Base-by-base conservation (phyloP, 2,113 vertebrate genomes). In the Oreochromis spilurus region DNA sequence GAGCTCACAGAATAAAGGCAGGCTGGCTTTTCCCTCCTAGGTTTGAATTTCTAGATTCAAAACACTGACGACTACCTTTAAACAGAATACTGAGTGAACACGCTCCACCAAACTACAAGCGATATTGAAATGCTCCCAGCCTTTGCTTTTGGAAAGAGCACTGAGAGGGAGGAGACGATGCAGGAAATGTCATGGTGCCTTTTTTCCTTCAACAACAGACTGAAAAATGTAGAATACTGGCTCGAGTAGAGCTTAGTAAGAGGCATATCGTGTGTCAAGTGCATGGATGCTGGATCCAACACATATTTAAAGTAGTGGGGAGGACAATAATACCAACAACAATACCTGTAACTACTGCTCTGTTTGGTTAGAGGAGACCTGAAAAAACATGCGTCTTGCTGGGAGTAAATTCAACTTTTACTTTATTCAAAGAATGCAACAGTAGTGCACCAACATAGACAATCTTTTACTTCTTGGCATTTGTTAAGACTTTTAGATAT, bases 101-200 rank as follows among this genome's bases (percentile, higher is more conserved):
- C 40, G 24, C 31, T 57, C 78, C 34, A 84, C 70, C 3, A 29
- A 67, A 78, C 70, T 29, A 81, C 72, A 80, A 57, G 43, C 21
- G 5, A 54, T 19, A 24, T 26, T 77, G 83, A 57, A 65, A 79
- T 21, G 21, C 83, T 84, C 17, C 36, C 8, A 79, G 84, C 48
- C 87, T 81, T 78, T 78, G 60, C 67, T 70, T 90, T 88, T 24
- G 26, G 60, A 53, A 87, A n/a, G 52, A 17, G 83, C 34, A 40
- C 40, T 78, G 67, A 87, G 82, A 81, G 58, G 62, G 38, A 86
- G 43, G 45, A 82, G 89, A 24, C 19, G 7, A 84, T 31, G 16
- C 16, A 16, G 79, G 53, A 84, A 86, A 89, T 91, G 87, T 86
- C 84, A 85, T 10, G 17, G 11, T 55, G 29, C 72, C 62, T 75